Evolutionary conservation across 2,797 vertebrate species (phyloP), one percentile per base, ranked within the genome.

Genomic region (Peromyscus aztecus): DNA sequence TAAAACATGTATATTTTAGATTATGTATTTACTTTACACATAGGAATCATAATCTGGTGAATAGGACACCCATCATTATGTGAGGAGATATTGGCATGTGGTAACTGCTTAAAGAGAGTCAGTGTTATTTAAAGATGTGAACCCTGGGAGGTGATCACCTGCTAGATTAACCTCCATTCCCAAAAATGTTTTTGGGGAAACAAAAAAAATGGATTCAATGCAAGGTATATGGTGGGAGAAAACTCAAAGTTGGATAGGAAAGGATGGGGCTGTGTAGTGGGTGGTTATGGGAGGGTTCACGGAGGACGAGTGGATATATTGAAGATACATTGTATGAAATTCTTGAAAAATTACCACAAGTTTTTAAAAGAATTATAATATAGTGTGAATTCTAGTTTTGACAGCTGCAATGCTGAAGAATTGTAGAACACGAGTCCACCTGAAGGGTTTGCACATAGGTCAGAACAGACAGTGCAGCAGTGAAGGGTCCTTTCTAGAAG

Each of bases 1-100:
- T 75, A 97, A 95, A 91, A 61, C 23, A 46, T 34, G 78, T 37
- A 81, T 46, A 0, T 14, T 52, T 65, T 77, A 57, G 75, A 23
- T 69, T 88, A 91, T 0, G 12, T 46, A 89, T 14, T 91, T 94
- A 57, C 8, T 61, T 95, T 94, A 91, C 55, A 93, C 3, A 78
- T 12, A 6, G 31, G 37, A 31, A 59, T 31, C 6, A 40, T 75
- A 31, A 43, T n/a, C 3, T n/a, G 13, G 49, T 85, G 34, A n/a
- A 21, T 14, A 69, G 34, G 65, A 71, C 6, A 71, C 11, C 4
- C 1, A 49, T 19, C 43, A 24, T n/a, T n/a, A n/a, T 27, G 29
- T 67, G 63, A 67, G 63, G 19, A 52, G 83, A 67, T 49, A 85
- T 85, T 67, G 46, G 19, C 43, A 49, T n/a, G 24, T 85, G 63